Base-by-base conservation (phyloP, 2,888 invertebrate genomes). In the Polylopha cassiicola region DNA sequence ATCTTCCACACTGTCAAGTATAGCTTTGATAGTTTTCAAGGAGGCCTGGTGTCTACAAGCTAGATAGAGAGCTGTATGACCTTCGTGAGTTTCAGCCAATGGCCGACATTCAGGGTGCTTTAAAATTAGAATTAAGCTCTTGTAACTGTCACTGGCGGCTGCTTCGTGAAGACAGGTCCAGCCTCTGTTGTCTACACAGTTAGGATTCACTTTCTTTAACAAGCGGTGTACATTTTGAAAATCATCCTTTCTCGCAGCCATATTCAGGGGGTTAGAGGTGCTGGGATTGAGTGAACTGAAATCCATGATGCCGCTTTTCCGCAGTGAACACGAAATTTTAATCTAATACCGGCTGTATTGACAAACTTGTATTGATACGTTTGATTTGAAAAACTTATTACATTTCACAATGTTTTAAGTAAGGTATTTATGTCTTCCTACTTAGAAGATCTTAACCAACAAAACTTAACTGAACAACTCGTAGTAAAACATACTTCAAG, bases 81-180 rank as follows among this genome's bases (percentile, higher is more conserved):
- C 86, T 60, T 86, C 86, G 31, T 82, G 79, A 9, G 85, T 84
- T 49, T 84, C 79, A 1, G 70, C 66, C 8, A 77, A 47, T 3
- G 70, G 70, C 43, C 80, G 58, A 36, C 74, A 76, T 26, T 60
- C 58, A 5, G 64, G 63, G 34, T 76, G 68, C 22, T 73, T 65
- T 47, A 86, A 48, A 43, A 86, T 80, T 3, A 76, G 44, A 37
- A 60, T 28, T 16, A 86, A 46, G 31, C 79, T 65, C 42, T 82
- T 72, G 31, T 73, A 76, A 41, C 74, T 76, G 45, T 86, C 79
- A 22, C 59, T 64, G 6, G 71, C 73, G 1, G 87, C 86, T 1
- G 87, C 87, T 65, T 87, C 87, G 32, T 87, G 87, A 1, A 87
- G 63, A 37, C 86, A 79, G 0, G 87, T 87, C 86, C 87, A 87